Evolutionary conservation across 2,888 invertebrate genomes (phyloP).

Genomic region (Thecophora atra): DNA sequence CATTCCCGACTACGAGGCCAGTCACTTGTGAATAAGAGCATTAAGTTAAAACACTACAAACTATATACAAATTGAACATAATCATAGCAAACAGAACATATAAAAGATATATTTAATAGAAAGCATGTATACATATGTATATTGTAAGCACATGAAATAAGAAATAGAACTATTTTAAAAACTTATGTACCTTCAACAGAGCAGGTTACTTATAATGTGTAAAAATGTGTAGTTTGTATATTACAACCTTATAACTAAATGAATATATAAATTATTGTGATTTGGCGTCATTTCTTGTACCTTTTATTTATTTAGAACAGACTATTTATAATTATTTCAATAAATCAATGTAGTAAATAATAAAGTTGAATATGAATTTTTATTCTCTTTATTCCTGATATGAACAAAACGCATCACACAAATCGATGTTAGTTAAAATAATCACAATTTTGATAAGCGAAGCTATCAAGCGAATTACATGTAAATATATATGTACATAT

Average conservation of each 20-base stretch:
- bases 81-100: constrained; percentile 20
- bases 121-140: neutral
- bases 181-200: constrained; percentile 27
- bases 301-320: neutral
- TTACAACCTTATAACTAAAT: no score
- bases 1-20: constrained; percentile 80
- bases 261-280: neutral
- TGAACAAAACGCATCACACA: no score
- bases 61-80: constrained; percentile 16
- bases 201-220: constrained; percentile 20
- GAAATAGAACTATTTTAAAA: constrained; percentile 17
- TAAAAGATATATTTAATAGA: constrained; percentile 10
- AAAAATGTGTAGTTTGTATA: constrained; percentile 9
- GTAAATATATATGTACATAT: no score
- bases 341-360: neutral
- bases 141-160: no score
- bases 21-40: constrained; percentile 60
- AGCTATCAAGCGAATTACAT: no score
- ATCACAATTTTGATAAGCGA: neutral
- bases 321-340: neutral
- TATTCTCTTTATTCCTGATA: no score
- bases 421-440: no score
- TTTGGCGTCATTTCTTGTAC: neutral
- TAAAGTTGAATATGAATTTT: no score
- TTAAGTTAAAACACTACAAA: neutral